These are phyloP conservation scores for Drosophila anomalata DNA, from an alignment of 2,888 invertebrate genomes.

Conservation along the genomic window DNA sequence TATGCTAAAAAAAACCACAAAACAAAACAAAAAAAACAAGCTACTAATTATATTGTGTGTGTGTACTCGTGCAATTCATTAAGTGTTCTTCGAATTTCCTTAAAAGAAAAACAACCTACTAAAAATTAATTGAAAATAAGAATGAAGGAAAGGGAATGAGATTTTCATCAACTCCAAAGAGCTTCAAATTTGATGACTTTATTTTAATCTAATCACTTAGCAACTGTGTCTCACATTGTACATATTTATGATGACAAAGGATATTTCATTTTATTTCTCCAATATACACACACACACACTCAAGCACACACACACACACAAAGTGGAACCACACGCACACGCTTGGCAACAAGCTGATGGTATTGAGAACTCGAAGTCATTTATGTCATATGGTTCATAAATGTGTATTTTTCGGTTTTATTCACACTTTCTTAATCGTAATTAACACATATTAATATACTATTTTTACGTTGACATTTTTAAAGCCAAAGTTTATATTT, in stretches of 20 bases:
- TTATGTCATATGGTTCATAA: conserved; percentile 60
- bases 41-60: conserved; percentile 64
- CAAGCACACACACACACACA: conserved; percentile 34
- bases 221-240: conserved; percentile 59
- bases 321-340: conserved; percentile 26
- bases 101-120: conserved; percentile 22
- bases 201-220: conserved; percentile 37
- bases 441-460: conserved; percentile 45
- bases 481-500: conserved; percentile 82
- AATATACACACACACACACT: conserved; percentile 27
- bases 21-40: conserved; percentile 33
- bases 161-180: conserved; percentile 50
- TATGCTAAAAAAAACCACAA: conserved; percentile 41
- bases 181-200: conserved; percentile 43
- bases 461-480: conserved; percentile 77
- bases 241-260: conserved; percentile 51
- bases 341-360: conserved; percentile 7
- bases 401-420: conserved; percentile 24
- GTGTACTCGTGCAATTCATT: conserved; percentile 78
- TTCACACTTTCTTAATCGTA: conserved; percentile 33
- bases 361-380: conserved; percentile 56
- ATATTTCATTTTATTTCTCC: conserved; percentile 41
- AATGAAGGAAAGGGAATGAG: conserved; percentile 4
- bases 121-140: conserved; percentile 25
- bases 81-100: conserved; percentile 65